Conservation (phyloP, 2,797 vertebrate genomes). For the Anas bahamensis region DNA sequence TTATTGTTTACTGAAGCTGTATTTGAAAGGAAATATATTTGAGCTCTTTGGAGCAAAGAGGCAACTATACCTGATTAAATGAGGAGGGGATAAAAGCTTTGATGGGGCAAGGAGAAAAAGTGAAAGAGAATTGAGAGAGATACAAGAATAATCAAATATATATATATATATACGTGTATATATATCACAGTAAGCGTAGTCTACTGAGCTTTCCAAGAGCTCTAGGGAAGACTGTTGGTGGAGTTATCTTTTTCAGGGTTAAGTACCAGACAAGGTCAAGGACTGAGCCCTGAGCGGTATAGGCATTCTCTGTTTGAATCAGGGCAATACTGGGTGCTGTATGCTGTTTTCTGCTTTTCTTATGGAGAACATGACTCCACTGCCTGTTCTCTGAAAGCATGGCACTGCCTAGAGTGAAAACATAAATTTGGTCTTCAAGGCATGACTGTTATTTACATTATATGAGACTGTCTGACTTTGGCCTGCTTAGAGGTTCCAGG, state of each 20-base stretch:
- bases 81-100: neutral
- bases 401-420: neutral
- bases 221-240: neutral
- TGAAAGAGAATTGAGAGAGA: neutral
- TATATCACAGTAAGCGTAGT: neutral
- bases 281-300: neutral
- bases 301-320: neutral
- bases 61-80: slow-evolving; percentile 3
- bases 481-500: neutral
- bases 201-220: neutral
- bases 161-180: neutral
- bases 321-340: neutral
- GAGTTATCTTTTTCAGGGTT: neutral
- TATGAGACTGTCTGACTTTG: neutral
- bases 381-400: neutral
- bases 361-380: neutral
- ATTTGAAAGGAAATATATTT: neutral
- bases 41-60: neutral
- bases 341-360: neutral
- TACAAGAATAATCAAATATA: neutral
- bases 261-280: neutral
- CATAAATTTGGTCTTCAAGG: neutral
- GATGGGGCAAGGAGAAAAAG: neutral
- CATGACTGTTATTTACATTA: neutral
- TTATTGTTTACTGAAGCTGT: neutral